A percentile compares a stretch with the other conserved stretches of the same genome.
Evolutionary conservation across 2,888 invertebrate species (phyloP).

Genomic region (Drosophila vallismaia): DNA sequence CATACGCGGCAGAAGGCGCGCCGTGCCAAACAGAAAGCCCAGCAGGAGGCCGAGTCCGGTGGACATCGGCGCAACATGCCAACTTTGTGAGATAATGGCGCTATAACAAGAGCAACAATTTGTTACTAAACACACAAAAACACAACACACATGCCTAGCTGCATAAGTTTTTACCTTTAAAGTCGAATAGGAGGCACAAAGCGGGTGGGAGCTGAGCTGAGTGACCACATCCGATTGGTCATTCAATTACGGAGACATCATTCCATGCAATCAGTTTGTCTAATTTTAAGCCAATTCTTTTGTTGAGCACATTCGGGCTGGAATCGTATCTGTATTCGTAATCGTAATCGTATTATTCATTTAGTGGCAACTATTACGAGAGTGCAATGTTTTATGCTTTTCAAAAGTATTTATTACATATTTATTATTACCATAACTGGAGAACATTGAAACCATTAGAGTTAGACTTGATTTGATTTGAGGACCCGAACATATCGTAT

Average conservation of each 20-base stretch:
- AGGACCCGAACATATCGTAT: slow-evolving; percentile 69
- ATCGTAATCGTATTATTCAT: slow-evolving; percentile 50
- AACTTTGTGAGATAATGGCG: slow-evolving; percentile 59
- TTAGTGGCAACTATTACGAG: slow-evolving; percentile 68
- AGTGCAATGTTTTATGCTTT: slow-evolving; percentile 79
- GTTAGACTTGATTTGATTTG: slow-evolving; percentile 30
- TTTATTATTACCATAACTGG: slow-evolving; percentile 64
- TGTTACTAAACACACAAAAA: slow-evolving; percentile 67
- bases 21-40: slow-evolving; percentile 82
- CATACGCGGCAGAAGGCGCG: slow-evolving; percentile 89
- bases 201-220: slow-evolving; percentile 16
- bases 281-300: slow-evolving; percentile 47
- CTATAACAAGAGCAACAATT: slow-evolving; percentile 54
- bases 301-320: slow-evolving; percentile 30
- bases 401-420: slow-evolving; percentile 73
- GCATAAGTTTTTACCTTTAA: slow-evolving; percentile 42
- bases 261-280: slow-evolving; percentile 47
- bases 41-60: slow-evolving; percentile 70
- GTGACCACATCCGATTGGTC: slow-evolving; percentile 32
- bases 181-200: slow-evolving; percentile 42
- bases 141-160: slow-evolving; percentile 43
- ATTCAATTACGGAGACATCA: slow-evolving; percentile 41
- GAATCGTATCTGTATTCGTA: slow-evolving; percentile 38
- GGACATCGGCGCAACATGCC: slow-evolving; percentile 69
- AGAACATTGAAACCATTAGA: slow-evolving; percentile 48